Base-by-base conservation (phyloP, 2,888 invertebrate species). In the Eulithis prunata region DNA sequence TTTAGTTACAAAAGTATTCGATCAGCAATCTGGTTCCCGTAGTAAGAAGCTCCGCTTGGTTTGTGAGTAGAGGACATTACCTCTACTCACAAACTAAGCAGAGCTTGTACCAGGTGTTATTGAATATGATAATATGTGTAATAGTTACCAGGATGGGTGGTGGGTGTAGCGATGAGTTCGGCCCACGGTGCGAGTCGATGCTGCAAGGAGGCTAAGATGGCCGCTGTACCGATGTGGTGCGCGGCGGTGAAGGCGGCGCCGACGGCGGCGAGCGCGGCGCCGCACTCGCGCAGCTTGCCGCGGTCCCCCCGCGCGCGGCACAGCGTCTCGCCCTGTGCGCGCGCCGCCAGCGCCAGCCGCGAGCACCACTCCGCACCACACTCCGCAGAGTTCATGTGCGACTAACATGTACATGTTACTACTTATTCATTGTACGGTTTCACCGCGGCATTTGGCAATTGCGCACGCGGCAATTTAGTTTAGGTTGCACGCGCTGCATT, bases 301-400 rank as follows among this genome's bases (percentile, higher is more conserved):
- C 90, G 82, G 82, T 93, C 92, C 72, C 61, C 86, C 72, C 0
- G 82, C 72, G 73, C 21, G 0, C 95, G 94, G 75, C 95, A 94
- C 41, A 95, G 94, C 55, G 94, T 93, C 57, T 94, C 94, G 21
- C 96, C 96, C 82, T 96, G 96, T 62, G 94, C 94, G 76, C 95
- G 94, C 74, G 98, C 95, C 69, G 95, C 96, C 69, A 94, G 94
- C 79, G 97, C 97, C 45, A 99, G 91, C 0, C 97, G 97, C 83
- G 97, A 97, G 54, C 98, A 95, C 88, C 98, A 98, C 82, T 98
- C 98, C 70, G 96, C 96, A 75, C 98, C 97, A 54, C 96, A 95
- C 82, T 99, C 98, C 10, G 98, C 96, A 87, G 99, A 99, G 87
- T 98, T 98, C 73, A 98, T 87, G 78, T 97, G 96, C 32, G 96